phyloP scores from a whole-genome alignment of 2,113 vertebrate species.

The Nycticebus coucang region DNA sequence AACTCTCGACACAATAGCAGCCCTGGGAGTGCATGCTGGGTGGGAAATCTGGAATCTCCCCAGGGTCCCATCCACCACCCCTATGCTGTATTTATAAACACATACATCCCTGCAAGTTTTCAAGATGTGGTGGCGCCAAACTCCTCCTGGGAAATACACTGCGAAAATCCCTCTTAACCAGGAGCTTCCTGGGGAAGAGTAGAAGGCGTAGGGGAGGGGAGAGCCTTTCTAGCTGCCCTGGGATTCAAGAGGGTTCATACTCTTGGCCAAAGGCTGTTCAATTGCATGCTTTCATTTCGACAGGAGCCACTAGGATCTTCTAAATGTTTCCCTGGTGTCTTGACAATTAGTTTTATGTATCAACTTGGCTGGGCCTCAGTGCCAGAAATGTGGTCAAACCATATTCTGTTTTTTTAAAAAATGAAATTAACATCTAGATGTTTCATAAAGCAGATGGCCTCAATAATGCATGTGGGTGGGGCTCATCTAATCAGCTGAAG shows the following conservation, averaged over 20 bases:
- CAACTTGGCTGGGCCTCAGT: not conserved
- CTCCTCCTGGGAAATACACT: not conserved
- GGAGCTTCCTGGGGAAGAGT: not conserved
- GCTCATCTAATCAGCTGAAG: not conserved
- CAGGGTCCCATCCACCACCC: rapidly evolving
- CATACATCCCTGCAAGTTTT: not conserved
- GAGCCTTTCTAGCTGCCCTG: too few relatives aligned
- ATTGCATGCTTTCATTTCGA: not conserved
- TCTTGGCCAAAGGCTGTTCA: rapidly evolving
- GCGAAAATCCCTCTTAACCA: not conserved
- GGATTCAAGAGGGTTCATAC: rapidly evolving
- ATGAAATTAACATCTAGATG: not conserved
- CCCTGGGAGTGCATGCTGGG: rapidly evolving
- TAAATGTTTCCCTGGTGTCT: not conserved
- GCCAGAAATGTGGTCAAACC: not conserved
- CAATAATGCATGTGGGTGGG: not conserved
- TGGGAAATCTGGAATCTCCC: not conserved
- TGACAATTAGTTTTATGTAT: not conserved
- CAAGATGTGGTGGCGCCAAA: not conserved
- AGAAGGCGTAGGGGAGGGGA: not conserved
- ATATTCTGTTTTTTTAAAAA: not conserved
- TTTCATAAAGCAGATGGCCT: not conserved
- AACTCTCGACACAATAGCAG: not conserved
- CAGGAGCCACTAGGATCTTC: not conserved
- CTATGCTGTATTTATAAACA: not conserved